These are phyloP conservation scores for Drosophila albomicans DNA, from an alignment of 1,140 invertebrate species.

Conservation along the genomic window DNA sequence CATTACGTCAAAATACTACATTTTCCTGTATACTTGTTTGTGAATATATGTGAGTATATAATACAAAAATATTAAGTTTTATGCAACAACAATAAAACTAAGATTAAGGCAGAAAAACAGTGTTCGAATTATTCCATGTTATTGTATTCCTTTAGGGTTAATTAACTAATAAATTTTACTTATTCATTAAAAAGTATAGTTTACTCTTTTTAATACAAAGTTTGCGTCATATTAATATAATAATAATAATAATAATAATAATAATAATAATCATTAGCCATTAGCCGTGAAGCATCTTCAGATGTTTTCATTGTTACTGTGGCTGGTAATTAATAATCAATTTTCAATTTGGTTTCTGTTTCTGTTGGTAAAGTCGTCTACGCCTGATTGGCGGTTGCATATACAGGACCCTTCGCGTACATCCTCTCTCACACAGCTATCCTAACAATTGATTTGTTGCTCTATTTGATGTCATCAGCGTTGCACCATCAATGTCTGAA, in stretches of 20 bases:
- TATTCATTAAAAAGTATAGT: too few relatives aligned
- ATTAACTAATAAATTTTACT: too few relatives aligned
- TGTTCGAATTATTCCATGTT: too few relatives aligned
- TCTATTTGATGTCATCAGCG: slow-evolving; percentile 60
- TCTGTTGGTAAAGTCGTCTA: slow-evolving; percentile 29
- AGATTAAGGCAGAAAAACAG: background rate
- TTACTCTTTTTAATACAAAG: background rate
- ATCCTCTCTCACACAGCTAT: background rate
- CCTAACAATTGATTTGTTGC: slow-evolving; percentile 66
- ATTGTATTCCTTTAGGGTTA: too few relatives aligned
- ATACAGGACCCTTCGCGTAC: background rate
- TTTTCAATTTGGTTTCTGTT: slow-evolving; percentile 57
- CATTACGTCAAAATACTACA: slow-evolving; percentile 19
- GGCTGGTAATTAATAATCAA: slow-evolving; percentile 72
- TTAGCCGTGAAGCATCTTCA: slow-evolving; percentile 15
- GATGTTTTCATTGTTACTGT: slow-evolving; percentile 34
- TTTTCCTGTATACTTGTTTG: slow-evolving; percentile 4
- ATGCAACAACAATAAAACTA: slow-evolving; percentile 20
- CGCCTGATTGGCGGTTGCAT: slow-evolving; percentile 63
- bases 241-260: slow-evolving; percentile 65
- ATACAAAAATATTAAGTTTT: slow-evolving; percentile 62
- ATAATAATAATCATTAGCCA: slow-evolving; percentile 57
- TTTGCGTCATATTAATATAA: slow-evolving; percentile 55
- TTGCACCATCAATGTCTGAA: slow-evolving; percentile 30
- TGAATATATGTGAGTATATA: slow-evolving; percentile 2